These are phyloP conservation scores for Salpingus planirostris DNA, from an alignment of 2,888 invertebrate species.

Conservation along the genomic window DNA sequence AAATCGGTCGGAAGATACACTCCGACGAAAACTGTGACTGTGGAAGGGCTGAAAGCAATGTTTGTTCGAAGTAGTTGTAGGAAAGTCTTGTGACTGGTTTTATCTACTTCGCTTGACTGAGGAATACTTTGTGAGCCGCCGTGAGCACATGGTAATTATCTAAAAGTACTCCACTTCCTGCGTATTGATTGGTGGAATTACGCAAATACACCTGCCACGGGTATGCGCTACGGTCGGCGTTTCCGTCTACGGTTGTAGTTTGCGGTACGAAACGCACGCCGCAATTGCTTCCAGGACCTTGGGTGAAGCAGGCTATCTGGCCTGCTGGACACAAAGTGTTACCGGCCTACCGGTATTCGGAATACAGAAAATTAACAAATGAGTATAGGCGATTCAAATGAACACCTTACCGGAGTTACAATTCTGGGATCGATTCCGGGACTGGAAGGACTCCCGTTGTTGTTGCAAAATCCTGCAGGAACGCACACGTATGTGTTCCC, in stretches of 20 bases:
- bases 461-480: constrained; percentile 26
- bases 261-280: constrained; percentile 39
- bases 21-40: too few relatives aligned
- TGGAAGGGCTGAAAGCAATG: not conserved
- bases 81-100: not conserved
- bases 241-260: constrained; percentile 41
- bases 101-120: not conserved
- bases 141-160: constrained; percentile 60
- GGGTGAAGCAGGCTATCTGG: constrained; percentile 27
- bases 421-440: constrained; percentile 32
- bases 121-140: constrained; percentile 58
- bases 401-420: constrained; percentile 23
- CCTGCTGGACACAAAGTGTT: constrained; percentile 31
- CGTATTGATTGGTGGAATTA: constrained; percentile 40
- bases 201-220: constrained; percentile 58
- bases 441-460: constrained; percentile 13
- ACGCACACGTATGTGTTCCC: constrained; percentile 29
- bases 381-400: not conserved
- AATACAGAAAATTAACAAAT: too few relatives aligned
- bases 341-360: too few relatives aligned
- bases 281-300: constrained; percentile 33
- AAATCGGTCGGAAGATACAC: too few relatives aligned
- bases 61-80: not conserved
- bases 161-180: constrained; percentile 66
- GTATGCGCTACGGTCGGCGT: constrained; percentile 58